Evolutionary conservation across 1,140 invertebrate genomes (phyloP).

Genomic region (Megathymus violae): DNA sequence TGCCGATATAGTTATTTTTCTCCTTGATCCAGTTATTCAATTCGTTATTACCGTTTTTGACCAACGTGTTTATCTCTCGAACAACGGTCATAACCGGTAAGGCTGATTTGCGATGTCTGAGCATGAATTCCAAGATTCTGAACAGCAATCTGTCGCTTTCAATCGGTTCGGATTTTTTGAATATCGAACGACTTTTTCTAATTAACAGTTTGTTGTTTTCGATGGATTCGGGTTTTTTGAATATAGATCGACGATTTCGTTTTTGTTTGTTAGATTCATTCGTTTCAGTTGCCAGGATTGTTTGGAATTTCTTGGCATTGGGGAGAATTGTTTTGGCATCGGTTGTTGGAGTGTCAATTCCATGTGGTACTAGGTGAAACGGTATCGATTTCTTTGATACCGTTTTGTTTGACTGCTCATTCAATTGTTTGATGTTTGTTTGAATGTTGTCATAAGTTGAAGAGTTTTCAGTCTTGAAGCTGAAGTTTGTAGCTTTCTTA

Average conservation of each 20-base stretch:
- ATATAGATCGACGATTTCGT: not conserved
- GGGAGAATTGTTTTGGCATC: not conserved
- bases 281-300: not conserved
- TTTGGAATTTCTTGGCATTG: constrained; percentile 16
- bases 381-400: constrained; percentile 5
- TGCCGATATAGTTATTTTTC: constrained; percentile 54
- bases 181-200: constrained; percentile 48
- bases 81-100: constrained; percentile 57
- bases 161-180: constrained; percentile 38
- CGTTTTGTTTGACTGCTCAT: constrained; percentile 2
- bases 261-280: not conserved
- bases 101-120: constrained; percentile 43
- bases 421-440: not conserved
- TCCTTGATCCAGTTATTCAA: constrained; percentile 58
- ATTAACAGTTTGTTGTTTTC: not conserved
- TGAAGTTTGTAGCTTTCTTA: constrained; percentile 9
- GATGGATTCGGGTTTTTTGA: not conserved
- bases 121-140: constrained; percentile 51
- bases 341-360: not conserved
- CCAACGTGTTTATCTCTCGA: constrained; percentile 59
- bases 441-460: not conserved
- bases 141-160: constrained; percentile 51
- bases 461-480: not conserved
- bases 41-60: constrained; percentile 54
- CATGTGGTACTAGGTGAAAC: constrained; percentile 1